A percentile compares a stretch with the other conserved stretches of the same genome.
Evolutionary conservation across 1,140 invertebrate species (phyloP).

Genomic region (Bradysia coprophila): DNA sequence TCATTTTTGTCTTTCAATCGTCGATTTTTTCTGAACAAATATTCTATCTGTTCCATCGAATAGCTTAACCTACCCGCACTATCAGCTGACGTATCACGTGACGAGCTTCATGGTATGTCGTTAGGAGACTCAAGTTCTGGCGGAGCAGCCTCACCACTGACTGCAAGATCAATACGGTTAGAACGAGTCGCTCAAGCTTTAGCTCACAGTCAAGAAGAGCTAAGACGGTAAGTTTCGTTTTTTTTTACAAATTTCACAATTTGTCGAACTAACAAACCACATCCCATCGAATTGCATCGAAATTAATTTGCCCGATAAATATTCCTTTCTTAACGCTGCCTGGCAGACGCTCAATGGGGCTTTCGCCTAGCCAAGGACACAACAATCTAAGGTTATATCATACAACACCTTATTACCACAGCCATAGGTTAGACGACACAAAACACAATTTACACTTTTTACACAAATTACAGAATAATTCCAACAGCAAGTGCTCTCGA

Average conservation of each 20-base stretch:
- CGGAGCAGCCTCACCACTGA: constrained; percentile 62
- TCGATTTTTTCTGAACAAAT: too few relatives aligned
- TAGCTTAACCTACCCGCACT: constrained; percentile 48
- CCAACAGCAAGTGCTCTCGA: too few relatives aligned
- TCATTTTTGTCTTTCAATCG: too few relatives aligned
- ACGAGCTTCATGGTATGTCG: constrained; percentile 41
- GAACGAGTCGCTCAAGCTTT: constrained; percentile 71
- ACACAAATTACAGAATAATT: neutral
- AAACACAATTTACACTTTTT: neutral
- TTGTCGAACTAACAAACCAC: neutral
- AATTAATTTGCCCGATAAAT: neutral
- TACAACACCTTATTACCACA: neutral
- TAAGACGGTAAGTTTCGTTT: constrained; percentile 42
- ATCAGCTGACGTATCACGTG: constrained; percentile 37
- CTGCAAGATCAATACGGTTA: constrained; percentile 65
- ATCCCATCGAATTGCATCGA: neutral
- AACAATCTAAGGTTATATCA: constrained; percentile 11
- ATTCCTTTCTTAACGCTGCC: neutral
- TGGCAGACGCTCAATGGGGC: constrained; percentile 10
- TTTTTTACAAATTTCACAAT: neutral
- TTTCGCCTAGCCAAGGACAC: constrained; percentile 12
- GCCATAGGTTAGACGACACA: constrained; percentile 1
- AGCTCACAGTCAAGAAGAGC: constrained; percentile 73
- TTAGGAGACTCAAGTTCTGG: constrained; percentile 47
- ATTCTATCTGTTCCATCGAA: too few relatives aligned